Percentiles rank a stretch among this genome's conserved stretches.
Conservation (phyloP, 2,888 invertebrate genomes). For the Phalera bucephala region DNA sequence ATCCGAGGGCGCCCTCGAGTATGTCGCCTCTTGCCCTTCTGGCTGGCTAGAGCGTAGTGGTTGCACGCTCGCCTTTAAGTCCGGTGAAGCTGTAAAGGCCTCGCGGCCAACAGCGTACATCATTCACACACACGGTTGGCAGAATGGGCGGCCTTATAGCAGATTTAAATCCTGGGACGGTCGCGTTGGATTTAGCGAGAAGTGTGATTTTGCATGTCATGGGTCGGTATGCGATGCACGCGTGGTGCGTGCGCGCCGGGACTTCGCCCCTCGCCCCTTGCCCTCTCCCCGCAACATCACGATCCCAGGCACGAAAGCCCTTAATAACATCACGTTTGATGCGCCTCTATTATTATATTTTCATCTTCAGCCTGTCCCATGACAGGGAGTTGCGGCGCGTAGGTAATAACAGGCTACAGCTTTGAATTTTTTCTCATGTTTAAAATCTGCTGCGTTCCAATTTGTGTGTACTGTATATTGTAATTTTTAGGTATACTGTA, state of each 20-base stretch:
- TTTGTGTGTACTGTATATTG: too few relatives aligned
- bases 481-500: too few relatives aligned
- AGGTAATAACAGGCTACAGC: slow-evolving; percentile 41
- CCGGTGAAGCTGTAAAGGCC: too few relatives aligned
- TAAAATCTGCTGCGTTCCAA: slow-evolving; percentile 18
- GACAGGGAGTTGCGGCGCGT: slow-evolving; percentile 62
- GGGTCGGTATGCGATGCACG: slow-evolving; percentile 67
- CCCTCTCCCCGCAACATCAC: slow-evolving; percentile 34
- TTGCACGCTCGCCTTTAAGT: too few relatives aligned
- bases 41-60: too few relatives aligned
- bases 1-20: too few relatives aligned
- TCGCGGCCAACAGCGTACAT: too few relatives aligned
- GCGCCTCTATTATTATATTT: slow-evolving; percentile 83
- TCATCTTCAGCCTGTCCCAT: slow-evolving; percentile 76
- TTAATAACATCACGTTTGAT: slow-evolving; percentile 84
- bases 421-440: slow-evolving; percentile 49
- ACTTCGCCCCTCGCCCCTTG: slow-evolving; percentile 6
- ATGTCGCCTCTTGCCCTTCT: too few relatives aligned
- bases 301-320: slow-evolving; percentile 73
- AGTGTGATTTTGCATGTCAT: slow-evolving; percentile 73
- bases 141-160: slow-evolving; percentile 47
- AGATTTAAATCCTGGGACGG: slow-evolving; percentile 43
- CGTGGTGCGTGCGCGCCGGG: slow-evolving; percentile 64
- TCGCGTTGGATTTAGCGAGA: slow-evolving; percentile 53
- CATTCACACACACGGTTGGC: too few relatives aligned